phyloP scores from a whole-genome alignment of 2,888 invertebrate genomes.

The Phalera bucephala region DNA sequence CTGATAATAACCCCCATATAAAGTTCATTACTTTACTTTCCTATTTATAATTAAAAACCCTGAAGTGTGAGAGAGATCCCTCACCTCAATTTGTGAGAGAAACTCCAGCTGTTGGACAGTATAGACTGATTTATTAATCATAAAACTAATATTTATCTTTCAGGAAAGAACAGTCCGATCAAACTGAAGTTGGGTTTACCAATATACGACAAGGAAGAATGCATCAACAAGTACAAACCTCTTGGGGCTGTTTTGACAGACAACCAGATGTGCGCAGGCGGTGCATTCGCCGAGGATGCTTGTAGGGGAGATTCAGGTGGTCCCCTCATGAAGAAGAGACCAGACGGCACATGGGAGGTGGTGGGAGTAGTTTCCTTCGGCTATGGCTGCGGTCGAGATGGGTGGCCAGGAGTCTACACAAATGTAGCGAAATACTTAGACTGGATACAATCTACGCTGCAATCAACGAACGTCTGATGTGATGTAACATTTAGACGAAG shows the following conservation, averaged over 20 bases:
- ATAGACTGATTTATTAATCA: too few relatives aligned
- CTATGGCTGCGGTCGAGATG: constrained; percentile 85
- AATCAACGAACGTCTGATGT: constrained; percentile 48
- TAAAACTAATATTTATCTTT: too few relatives aligned
- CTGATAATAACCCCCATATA: too few relatives aligned
- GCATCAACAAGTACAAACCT: constrained; percentile 73
- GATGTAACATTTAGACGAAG: constrained; percentile 17
- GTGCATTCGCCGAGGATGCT: constrained; percentile 86
- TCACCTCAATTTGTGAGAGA: too few relatives aligned
- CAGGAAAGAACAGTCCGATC: constrained; percentile 78
- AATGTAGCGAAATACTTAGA: constrained; percentile 82
- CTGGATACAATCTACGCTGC: constrained; percentile 81
- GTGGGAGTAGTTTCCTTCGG: constrained; percentile 88
- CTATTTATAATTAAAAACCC: too few relatives aligned
- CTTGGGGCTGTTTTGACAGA: constrained; percentile 75
- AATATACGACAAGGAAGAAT: constrained; percentile 77
- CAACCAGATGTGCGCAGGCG: constrained; percentile 88
- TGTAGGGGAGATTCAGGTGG: constrained; percentile 91
- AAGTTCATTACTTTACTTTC: too few relatives aligned
- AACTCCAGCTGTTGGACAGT: too few relatives aligned
- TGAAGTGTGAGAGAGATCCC: too few relatives aligned
- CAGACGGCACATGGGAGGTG: constrained; percentile 79
- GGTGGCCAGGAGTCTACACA: constrained; percentile 87
- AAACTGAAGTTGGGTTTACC: constrained; percentile 86
- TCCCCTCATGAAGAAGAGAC: constrained; percentile 85